Conservation (phyloP, 1,140 invertebrate genomes). For the Calosoma granatense region DNA sequence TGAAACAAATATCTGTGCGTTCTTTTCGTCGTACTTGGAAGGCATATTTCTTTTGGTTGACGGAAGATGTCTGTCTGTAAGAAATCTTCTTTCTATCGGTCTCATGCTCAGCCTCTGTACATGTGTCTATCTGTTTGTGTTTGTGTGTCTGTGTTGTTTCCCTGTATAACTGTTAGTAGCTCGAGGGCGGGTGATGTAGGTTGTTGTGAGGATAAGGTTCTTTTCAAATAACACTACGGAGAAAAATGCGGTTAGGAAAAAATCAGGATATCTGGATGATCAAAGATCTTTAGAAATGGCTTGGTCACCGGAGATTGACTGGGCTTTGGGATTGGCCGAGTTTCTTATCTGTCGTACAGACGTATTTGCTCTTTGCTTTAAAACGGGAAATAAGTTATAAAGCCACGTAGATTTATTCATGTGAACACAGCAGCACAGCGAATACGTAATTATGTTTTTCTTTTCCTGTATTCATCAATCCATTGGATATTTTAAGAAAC, state of each 20-base stretch:
- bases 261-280: slow-evolving; percentile 4
- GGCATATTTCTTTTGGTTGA: too few species aligned
- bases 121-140: too few species aligned
- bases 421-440: too few species aligned
- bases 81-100: too few species aligned
- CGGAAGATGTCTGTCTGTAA: too few species aligned
- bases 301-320: slow-evolving; percentile 6
- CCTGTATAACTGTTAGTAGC: slow-evolving; percentile 1
- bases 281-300: slow-evolving; percentile 3
- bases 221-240: not conserved
- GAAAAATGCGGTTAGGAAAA: slow-evolving; percentile 2
- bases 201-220: not conserved
- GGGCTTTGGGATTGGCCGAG: not conserved
- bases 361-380: not conserved
- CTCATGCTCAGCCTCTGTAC: too few species aligned
- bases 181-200: not conserved
- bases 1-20: too few species aligned
- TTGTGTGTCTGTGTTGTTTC: not conserved
- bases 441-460: too few species aligned
- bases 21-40: too few species aligned
- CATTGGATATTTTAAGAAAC: too few species aligned
- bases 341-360: not conserved
- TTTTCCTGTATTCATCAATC: too few species aligned
- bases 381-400: not conserved
- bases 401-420: not conserved